Conservation (phyloP, 1,140 invertebrate species). For the Macrosteles quadrilineatus region DNA sequence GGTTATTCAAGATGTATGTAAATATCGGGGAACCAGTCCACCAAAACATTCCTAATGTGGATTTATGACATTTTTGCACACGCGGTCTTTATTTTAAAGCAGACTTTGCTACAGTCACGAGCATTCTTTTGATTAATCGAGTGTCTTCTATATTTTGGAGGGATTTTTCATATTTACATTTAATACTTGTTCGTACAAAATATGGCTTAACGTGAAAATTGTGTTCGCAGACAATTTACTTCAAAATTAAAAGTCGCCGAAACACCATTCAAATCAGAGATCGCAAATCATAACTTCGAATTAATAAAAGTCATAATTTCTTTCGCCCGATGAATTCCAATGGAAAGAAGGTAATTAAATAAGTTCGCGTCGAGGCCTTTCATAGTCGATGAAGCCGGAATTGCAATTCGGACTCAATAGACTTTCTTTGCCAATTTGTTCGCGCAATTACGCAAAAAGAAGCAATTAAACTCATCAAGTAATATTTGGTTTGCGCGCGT, state of each 20-base stretch:
- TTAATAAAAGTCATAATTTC: not conserved
- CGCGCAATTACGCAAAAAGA: not conserved
- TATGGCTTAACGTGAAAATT: too few species aligned
- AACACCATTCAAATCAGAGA: too few species aligned
- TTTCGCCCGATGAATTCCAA: not conserved
- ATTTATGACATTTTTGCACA: too few species aligned
- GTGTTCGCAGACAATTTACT: too few species aligned
- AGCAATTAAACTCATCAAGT: not conserved
- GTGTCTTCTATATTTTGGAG: too few species aligned
- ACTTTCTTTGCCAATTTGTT: not conserved
- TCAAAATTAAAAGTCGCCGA: too few species aligned
- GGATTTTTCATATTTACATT: too few species aligned
- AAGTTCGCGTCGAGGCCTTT: constrained; percentile 5
- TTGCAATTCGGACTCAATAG: not conserved
- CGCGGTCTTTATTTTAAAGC: too few species aligned
- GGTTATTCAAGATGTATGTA: constrained; percentile 25
- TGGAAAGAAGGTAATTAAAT: constrained; percentile 16
- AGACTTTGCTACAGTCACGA: too few species aligned
- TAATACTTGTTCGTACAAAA: too few species aligned
- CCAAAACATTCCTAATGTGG: too few species aligned
- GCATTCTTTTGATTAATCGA: too few species aligned
- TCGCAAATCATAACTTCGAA: not conserved
- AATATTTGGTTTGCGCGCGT: not conserved
- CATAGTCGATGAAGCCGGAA: constrained; percentile 9
- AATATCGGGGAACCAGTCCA: not conserved